Percentiles rank a stretch among this genome's conserved stretches.
Conservation (phyloP, 2,888 invertebrate species). For the Lasioglossum calceatum region DNA sequence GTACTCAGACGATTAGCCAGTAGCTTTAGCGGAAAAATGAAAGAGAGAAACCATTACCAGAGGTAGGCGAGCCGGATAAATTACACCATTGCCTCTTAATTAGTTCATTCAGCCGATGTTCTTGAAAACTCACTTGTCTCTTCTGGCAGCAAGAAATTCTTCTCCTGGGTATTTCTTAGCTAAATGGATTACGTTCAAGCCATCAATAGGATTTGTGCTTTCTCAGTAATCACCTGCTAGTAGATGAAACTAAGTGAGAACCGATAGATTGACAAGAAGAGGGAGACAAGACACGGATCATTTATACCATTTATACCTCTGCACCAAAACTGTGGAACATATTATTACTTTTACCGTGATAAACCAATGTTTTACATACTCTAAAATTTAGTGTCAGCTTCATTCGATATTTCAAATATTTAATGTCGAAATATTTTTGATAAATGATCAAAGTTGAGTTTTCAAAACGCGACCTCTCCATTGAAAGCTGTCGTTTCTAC, state of each 20-base stretch:
- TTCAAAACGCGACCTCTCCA: too few species aligned
- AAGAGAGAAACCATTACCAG: neutral
- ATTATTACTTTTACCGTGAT: neutral
- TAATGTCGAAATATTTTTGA: too few species aligned
- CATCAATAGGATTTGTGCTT: slow-evolving; percentile 10
- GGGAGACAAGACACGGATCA: neutral
- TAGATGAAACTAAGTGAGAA: neutral
- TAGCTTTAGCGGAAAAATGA: neutral
- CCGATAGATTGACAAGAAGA: neutral
- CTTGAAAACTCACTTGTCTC: slow-evolving; percentile 10
- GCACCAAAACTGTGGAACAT: neutral
- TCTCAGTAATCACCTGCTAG: neutral
- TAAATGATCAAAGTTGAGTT: too few species aligned
- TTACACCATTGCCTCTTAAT: slow-evolving; percentile 6
- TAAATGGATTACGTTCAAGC: neutral
- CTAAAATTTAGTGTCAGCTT: too few species aligned
- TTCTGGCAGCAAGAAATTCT: slow-evolving; percentile 2
- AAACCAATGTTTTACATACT: too few species aligned
- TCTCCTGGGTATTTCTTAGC: slow-evolving; percentile 1
- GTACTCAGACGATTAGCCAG: neutral
- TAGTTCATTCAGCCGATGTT: neutral
- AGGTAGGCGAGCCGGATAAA: slow-evolving; percentile 2
- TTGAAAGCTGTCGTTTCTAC: too few species aligned
- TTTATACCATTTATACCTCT: neutral
- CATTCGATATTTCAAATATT: too few species aligned